A percentile compares a stretch with the other conserved stretches of the same genome.
Conservation (phyloP, 2,113 vertebrate species). For the Phyllostomus discolor region DNA sequence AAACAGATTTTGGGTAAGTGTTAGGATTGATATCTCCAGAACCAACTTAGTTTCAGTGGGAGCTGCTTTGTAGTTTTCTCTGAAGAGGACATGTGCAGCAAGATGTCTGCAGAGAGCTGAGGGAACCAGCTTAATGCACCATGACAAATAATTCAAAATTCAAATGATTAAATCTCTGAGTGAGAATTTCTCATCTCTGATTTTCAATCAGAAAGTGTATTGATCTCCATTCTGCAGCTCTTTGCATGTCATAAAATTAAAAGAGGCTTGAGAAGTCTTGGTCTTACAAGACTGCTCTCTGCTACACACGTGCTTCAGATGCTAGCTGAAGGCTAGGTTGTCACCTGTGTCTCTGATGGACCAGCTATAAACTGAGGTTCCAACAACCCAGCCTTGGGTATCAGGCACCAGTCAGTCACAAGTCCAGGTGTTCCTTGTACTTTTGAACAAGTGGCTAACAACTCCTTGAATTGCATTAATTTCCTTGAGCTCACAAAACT, state of each 20-base stretch:
- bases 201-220: not conserved
- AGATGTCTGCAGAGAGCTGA: not conserved
- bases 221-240: not conserved
- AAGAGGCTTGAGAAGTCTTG: not conserved
- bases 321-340: too few species aligned
- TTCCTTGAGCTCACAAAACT: not conserved
- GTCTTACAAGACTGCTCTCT: too few species aligned
- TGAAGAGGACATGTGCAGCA: not conserved
- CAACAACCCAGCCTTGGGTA: too few species aligned
- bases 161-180: not conserved
- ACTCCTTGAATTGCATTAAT: not conserved
- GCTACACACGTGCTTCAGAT: too few species aligned
- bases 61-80: not conserved
- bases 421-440: too few species aligned
- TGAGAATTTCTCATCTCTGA: not conserved
- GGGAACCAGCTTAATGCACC: not conserved
- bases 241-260: not conserved
- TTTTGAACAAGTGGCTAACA: too few species aligned
- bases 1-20: not conserved
- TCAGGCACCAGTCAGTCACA: too few species aligned
- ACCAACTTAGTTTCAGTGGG: not conserved
- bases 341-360: too few species aligned
- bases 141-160: not conserved
- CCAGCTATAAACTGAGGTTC: too few species aligned
- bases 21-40: not conserved